Conservation (phyloP, 2,113 vertebrate species). For the Etheostoma spectabile region DNA sequence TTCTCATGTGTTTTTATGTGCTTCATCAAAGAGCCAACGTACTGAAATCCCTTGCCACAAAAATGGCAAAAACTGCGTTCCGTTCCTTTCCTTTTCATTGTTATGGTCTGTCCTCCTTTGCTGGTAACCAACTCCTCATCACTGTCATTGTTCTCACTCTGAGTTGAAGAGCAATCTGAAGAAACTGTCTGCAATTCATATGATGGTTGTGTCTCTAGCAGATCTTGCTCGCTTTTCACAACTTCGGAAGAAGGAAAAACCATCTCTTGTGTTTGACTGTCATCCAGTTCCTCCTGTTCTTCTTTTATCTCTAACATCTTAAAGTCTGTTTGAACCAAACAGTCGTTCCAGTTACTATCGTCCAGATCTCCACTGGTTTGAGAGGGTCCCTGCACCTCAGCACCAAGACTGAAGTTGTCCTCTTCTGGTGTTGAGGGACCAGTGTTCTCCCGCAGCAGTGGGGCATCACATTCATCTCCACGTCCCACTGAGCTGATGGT, state of each 20-base stretch:
- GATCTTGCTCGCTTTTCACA: constrained; percentile 31
- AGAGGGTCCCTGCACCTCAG: constrained; percentile 10
- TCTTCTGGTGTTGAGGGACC: constrained; percentile 9
- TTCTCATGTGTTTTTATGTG: constrained; percentile 53
- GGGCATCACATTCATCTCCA: not conserved
- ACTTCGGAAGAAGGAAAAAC: not conserved
- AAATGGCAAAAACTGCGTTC: constrained; percentile 50
- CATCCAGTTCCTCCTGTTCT: constrained; percentile 32
- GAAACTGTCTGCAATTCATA: constrained; percentile 8
- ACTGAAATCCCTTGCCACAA: constrained; percentile 56
- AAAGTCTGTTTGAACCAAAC: not conserved
- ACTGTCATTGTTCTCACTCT: not conserved
- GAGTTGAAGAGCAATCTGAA: constrained; percentile 17
- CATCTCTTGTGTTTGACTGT: constrained; percentile 6
- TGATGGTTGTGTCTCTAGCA: not conserved
- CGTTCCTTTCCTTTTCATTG: not conserved
- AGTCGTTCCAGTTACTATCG: constrained; percentile 14
- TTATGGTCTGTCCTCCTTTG: not conserved
- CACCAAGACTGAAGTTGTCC: not conserved
- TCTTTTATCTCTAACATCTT: constrained; percentile 38
- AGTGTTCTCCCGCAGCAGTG: constrained; percentile 6
- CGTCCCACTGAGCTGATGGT: not conserved
- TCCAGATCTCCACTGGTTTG: not conserved
- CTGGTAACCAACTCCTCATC: constrained; percentile 14
- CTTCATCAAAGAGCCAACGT: constrained; percentile 52